These are phyloP conservation scores for Anas bernieri DNA, from an alignment of 2,797 vertebrate genomes.

Conservation along the genomic window DNA sequence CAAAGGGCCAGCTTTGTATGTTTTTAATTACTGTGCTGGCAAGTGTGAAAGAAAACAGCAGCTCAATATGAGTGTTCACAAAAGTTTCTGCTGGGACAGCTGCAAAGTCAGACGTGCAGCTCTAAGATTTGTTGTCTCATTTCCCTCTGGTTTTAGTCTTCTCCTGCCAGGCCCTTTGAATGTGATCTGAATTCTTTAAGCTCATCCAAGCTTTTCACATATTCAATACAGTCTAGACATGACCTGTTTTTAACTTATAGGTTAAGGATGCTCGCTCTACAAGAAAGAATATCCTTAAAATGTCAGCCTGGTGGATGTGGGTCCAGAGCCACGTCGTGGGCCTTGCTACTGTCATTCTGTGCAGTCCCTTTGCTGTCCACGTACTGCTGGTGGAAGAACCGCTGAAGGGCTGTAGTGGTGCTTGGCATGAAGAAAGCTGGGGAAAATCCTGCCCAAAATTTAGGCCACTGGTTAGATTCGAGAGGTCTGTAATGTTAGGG, in stretches of 20 bases:
- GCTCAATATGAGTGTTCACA: background rate
- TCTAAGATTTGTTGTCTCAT: background rate
- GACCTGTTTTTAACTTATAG: background rate
- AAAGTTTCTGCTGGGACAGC: background rate
- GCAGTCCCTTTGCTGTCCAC: background rate
- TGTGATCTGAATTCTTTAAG: background rate
- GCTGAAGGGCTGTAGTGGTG: background rate
- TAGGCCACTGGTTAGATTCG: background rate
- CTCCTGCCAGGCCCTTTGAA: background rate
- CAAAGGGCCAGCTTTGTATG: background rate
- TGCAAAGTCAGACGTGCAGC: background rate
- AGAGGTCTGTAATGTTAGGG: background rate
- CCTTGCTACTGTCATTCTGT: background rate
- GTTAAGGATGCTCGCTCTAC: background rate
- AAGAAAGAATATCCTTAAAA: background rate
- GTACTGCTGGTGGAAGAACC: background rate
- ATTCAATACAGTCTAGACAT: background rate
- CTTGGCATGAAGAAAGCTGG: background rate
- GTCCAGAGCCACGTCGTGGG: background rate
- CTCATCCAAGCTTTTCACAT: background rate
- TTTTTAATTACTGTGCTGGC: slow-evolving; percentile 16
- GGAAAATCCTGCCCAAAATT: background rate
- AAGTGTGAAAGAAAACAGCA: background rate
- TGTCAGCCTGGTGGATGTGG: accelerated
- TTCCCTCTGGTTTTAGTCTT: background rate